A percentile compares a stretch with the other conserved stretches of the same genome.
phyloP scores from a whole-genome alignment of 2,113 vertebrate genomes.

The Pseudorasbora parva region DNA sequence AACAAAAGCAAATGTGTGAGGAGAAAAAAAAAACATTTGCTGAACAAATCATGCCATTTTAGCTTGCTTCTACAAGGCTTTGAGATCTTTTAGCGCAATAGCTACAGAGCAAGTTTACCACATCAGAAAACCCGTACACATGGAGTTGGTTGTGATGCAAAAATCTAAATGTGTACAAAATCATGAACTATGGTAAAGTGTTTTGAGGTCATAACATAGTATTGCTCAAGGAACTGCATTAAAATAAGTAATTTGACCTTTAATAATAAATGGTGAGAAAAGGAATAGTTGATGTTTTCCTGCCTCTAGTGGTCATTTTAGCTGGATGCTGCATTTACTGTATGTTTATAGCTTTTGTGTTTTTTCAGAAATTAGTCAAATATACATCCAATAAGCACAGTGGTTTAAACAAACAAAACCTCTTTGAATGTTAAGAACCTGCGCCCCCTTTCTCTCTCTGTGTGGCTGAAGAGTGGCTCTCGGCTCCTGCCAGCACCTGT shows the following conservation, averaged over 20 bases:
- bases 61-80: too few relatives aligned
- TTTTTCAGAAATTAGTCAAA: too few relatives aligned
- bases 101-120: background rate
- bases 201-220: background rate
- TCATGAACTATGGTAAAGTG: background rate
- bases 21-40: too few relatives aligned
- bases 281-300: background rate
- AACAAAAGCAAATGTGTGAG: too few relatives aligned
- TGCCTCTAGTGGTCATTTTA: background rate
- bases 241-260: background rate
- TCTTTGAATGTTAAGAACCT: constrained; percentile 8
- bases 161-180: background rate
- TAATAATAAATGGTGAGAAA: background rate
- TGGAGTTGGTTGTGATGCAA: background rate
- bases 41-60: too few relatives aligned
- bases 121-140: background rate
- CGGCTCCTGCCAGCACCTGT: background rate
- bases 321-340: background rate
- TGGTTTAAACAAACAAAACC: background rate
- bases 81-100: background rate
- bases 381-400: too few relatives aligned
- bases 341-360: background rate
- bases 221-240: background rate
- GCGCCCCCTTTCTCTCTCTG: background rate
- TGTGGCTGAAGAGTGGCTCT: background rate